Base-by-base conservation (phyloP, 2,113 vertebrate genomes). In the Conger conger region DNA sequence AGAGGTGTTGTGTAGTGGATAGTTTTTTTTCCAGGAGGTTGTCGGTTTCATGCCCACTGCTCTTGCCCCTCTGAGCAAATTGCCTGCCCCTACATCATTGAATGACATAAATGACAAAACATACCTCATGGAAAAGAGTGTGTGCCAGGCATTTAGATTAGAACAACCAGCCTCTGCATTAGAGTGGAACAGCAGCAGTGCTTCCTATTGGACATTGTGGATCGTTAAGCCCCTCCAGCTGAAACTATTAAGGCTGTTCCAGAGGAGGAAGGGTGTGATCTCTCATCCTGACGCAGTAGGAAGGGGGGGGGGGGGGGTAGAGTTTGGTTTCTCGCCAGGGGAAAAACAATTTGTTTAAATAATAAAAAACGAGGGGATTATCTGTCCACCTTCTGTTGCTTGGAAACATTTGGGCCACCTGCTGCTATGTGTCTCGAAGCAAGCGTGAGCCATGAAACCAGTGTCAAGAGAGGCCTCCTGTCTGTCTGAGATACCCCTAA, bases 301-400 rank as follows among this genome's bases (percentile, higher is more conserved):
- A 3, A 27, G 57, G 57, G 57, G 57, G 57, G 27, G 57, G 57
- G 57, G 57, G 20, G 20, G 23, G 50, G 6, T 3, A 27, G 57
- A 50, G 33, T 20, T 33, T 45, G 76, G 40, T 79, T 68, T 27
- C 63, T 38, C 35, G 40, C 73, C 86, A 63, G 37, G 54, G 33
- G 82, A 82, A 84, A 81, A 79, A 81, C 79, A 53, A 84, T 81
- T 77, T 82, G 82, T 84, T 76, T 85, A 73, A 79, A 81, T 50
- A 45, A 27, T 33, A 63, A 83, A 54, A 83, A 84, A 57, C 30
- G 38, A 15, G 2, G 17, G 63, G 83, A 87, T 90, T 88, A 90
- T 89, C 85, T 68, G 50, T 23, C 42, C 79, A 77, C 85, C 83
- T 76, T 54, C 85, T 88, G 87, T 82, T 54, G 53, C n/a, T 53